Percentiles rank a stretch among this genome's conserved stretches.
Conservation (phyloP, 30 jellyfish, hydroid and myxozoan species). For the Pseudorhiza aurosa region DNA sequence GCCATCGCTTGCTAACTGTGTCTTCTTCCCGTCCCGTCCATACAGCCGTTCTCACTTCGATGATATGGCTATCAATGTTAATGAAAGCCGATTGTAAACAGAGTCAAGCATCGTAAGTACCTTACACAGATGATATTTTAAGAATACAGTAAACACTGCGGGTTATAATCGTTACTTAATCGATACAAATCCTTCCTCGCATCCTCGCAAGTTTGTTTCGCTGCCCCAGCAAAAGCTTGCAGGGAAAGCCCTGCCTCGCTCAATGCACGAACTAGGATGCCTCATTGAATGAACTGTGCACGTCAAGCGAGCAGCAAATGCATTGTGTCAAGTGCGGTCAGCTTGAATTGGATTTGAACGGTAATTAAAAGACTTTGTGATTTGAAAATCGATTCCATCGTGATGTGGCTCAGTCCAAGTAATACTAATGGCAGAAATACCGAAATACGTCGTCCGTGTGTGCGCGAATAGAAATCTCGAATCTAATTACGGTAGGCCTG, state of each 20-base stretch:
- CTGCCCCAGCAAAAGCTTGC: no score
- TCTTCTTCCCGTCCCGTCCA: neutral
- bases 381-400: neutral
- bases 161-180: constrained; percentile 13
- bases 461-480: no score
- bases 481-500: no score
- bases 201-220: neutral
- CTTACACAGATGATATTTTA: constrained; percentile 23
- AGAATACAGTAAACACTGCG: constrained; percentile 59
- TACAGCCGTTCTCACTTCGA: constrained; percentile 31
- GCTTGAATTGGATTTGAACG: neutral
- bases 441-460: no score
- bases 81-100: constrained; percentile 60
- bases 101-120: constrained; percentile 43
- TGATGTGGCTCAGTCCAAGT: no score
- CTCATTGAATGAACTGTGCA: neutral
- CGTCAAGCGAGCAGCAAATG: neutral
- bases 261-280: constrained; percentile 21
- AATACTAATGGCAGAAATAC: no score
- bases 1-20: neutral
- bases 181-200: constrained; percentile 12
- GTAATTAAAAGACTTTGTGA: constrained; percentile 3
- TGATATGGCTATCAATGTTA: constrained; percentile 43
- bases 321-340: constrained; percentile 18
- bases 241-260: neutral